Base-by-base conservation (phyloP, 1,140 invertebrate genomes). In the Dendrolimus punctatus region DNA sequence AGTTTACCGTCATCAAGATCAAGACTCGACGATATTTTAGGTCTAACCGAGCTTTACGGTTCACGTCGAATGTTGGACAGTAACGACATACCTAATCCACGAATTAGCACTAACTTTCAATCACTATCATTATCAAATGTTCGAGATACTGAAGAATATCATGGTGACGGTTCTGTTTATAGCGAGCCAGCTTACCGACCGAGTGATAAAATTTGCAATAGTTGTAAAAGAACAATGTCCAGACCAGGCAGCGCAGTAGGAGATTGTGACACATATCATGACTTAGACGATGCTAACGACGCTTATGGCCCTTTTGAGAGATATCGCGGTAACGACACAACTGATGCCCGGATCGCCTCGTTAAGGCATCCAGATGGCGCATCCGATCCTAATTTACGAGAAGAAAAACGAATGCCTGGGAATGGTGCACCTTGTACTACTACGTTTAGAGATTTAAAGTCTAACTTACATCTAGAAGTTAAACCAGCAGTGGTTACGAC, bases 361-460 rank as follows among this genome's bases (percentile, higher is more conserved):
- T 80, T 95, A 8, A 89, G 94, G 66, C 95, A 96, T 86, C 95
- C 95, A 2, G 95, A 97, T 71, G 95, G 95, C 42, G 95, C 95
- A 38, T 97, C 95, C 5, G 95, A 97, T 90, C 95, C 95, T 7
- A 95, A 96, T 88, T 88, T 97, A 64, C 90, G 91, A 43, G 92
- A 91, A 82, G 93, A 93, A 86, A 88, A 86, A 53, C 67, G 92
- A 65, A 81, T 91, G 66, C 92, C 92, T 0, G 91, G 92, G 5
- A 94, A 92, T 62, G 92, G 93, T 1, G 91, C 91, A 4, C 90
- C 90, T 0, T 88, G 89, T 6, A 88, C 90, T 6, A 88, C 90
- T 61, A 88, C 89, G 44, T 90, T 90, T 68, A 78, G 88, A 42
- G 90, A 91, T 8, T 88, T 91, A 60, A 91, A 90, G 70, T 82